These are phyloP conservation scores for Tipula unca DNA, from an alignment of 2,888 invertebrate genomes.

Conservation along the genomic window DNA sequence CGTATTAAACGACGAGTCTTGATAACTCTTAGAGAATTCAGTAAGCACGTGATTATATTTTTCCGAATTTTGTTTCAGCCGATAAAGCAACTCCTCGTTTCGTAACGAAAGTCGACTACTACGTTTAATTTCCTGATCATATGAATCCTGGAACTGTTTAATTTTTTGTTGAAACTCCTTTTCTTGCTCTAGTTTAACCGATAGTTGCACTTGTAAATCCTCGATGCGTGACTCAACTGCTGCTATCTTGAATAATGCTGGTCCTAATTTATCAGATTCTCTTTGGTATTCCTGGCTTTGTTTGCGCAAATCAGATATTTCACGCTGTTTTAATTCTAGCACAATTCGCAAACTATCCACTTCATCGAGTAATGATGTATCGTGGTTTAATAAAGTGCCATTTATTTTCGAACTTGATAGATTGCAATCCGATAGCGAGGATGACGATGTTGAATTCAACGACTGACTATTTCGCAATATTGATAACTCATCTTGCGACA, in stretches of 20 bases:
- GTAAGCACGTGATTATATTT: constrained; percentile 44
- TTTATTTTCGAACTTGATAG: not conserved
- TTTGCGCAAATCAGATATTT: constrained; percentile 68
- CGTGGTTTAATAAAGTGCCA: constrained; percentile 25
- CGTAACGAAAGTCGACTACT: constrained; percentile 69
- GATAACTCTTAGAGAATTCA: constrained; percentile 33
- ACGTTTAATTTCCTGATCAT: constrained; percentile 68
- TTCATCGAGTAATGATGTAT: constrained; percentile 54
- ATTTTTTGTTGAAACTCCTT: constrained; percentile 61
- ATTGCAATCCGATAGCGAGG: constrained; percentile 20
- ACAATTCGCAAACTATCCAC: constrained; percentile 79
- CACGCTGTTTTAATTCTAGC: constrained; percentile 77
- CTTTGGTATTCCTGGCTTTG: constrained; percentile 59
- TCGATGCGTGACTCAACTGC: constrained; percentile 75
- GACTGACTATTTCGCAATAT: constrained; percentile 28
- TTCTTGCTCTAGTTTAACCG: constrained; percentile 61
- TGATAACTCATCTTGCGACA: constrained; percentile 38
- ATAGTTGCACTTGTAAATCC: constrained; percentile 69
- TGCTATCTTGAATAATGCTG: constrained; percentile 63
- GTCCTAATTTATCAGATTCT: constrained; percentile 65
- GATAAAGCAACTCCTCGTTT: constrained; percentile 85
- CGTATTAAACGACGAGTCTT: constrained; percentile 25
- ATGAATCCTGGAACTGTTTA: constrained; percentile 60
- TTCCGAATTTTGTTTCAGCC: constrained; percentile 72
- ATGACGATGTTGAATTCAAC: constrained; percentile 22